A percentile compares a stretch with the other conserved stretches of the same genome.
Evolutionary conservation across 2,113 vertebrate genomes (phyloP).

Genomic region (Epinephelus lanceolatus): DNA sequence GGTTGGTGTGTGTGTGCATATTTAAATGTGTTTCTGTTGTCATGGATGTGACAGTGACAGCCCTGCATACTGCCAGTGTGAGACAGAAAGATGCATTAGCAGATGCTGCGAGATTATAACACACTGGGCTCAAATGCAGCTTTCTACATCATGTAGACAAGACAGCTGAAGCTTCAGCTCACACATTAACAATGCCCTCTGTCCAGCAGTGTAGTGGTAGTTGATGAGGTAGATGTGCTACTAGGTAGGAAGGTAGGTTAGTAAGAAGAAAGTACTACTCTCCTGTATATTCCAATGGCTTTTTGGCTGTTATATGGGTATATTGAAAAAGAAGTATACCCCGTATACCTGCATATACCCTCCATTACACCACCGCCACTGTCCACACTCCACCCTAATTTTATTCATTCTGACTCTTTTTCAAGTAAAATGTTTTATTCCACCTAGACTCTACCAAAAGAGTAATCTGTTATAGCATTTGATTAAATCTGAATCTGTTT

Average conservation of each 20-base stretch:
- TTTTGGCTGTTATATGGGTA: too few species aligned
- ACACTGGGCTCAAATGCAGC: slow-evolving; percentile 24
- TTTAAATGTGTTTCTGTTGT: slow-evolving; percentile 62
- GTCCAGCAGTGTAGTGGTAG: too few species aligned
- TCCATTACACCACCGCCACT: too few species aligned
- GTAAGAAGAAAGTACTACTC: too few species aligned
- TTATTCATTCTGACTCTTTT: neutral
- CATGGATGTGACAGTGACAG: slow-evolving; percentile 52
- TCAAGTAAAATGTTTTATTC: neutral
- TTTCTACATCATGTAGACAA: slow-evolving; percentile 20
- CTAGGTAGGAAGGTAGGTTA: too few species aligned
- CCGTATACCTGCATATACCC: too few species aligned
- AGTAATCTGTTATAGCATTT: neutral
- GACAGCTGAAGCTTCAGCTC: neutral
- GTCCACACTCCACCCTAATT: too few species aligned
- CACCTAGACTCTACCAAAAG: neutral
- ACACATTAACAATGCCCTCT: neutral
- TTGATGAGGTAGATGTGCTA: too few species aligned
- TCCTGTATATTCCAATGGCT: too few species aligned
- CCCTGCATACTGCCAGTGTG: slow-evolving; percentile 43
- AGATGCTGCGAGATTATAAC: slow-evolving; percentile 54
- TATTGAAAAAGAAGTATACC: too few species aligned
- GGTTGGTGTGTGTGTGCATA: slow-evolving; percentile 44
- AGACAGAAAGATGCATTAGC: slow-evolving; percentile 58
- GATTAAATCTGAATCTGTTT: too few species aligned